These are phyloP conservation scores for Xylophagus ater DNA, from an alignment of 2,888 invertebrate genomes.

Conservation along the genomic window DNA sequence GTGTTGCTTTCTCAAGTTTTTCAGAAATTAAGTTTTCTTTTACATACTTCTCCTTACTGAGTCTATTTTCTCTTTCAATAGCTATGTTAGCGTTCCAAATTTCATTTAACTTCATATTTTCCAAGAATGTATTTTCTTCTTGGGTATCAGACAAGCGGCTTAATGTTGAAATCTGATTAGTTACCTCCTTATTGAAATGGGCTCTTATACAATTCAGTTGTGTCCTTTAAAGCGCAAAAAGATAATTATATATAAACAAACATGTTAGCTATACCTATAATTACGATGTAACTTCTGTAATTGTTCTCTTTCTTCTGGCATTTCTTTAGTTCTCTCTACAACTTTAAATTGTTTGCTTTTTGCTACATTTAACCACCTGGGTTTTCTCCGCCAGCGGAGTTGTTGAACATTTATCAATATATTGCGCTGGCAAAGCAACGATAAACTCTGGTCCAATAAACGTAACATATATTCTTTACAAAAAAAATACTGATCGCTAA, in stretches of 20 bases:
- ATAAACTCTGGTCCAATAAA: too few species aligned
- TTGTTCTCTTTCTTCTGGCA: constrained; percentile 54
- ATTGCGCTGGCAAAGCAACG: too few species aligned
- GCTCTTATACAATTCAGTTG: constrained; percentile 45
- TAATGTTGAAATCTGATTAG: constrained; percentile 41
- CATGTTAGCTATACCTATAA: constrained; percentile 42
- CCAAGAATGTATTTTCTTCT: constrained; percentile 54
- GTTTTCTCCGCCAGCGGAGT: constrained; percentile 57
- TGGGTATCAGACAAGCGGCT: constrained; percentile 45
- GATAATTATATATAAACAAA: constrained; percentile 20
- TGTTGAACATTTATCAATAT: constrained; percentile 17
- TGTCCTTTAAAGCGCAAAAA: constrained; percentile 27
- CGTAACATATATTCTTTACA: too few species aligned
- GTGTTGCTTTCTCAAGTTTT: constrained; percentile 33
- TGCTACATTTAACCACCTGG: constrained; percentile 67
- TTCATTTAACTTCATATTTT: constrained; percentile 48
- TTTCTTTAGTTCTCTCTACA: constrained; percentile 47
- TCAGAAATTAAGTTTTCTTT: constrained; percentile 42
- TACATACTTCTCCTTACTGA: constrained; percentile 41
- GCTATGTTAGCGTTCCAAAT: constrained; percentile 60
- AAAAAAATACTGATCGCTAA: too few species aligned
- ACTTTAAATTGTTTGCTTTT: constrained; percentile 67
- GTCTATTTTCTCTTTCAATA: constrained; percentile 45
- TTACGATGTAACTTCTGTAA: constrained; percentile 55
- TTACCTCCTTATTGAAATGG: constrained; percentile 45